phyloP scores from a whole-genome alignment of 1,140 invertebrate species.

The Panagrolaimus sp. region DNA sequence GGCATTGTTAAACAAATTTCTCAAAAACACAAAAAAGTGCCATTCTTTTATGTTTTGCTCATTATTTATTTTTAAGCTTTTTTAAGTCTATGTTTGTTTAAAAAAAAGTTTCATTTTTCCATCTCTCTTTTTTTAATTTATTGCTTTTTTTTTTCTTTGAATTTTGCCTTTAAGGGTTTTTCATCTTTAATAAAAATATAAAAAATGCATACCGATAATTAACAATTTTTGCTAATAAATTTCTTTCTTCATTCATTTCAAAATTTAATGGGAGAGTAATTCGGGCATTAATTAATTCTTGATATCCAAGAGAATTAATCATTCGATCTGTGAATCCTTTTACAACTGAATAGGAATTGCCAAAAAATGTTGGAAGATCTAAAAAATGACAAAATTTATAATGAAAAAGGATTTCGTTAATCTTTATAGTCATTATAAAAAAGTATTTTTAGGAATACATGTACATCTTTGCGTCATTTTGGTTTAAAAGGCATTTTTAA shows the following conservation, averaged over 20 bases:
- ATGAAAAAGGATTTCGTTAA: neutral
- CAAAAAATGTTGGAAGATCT: conserved; percentile 58
- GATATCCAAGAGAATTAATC: conserved; percentile 39
- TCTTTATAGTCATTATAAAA: conserved; percentile 7
- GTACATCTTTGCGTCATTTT: neutral
- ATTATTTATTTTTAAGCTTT: no score
- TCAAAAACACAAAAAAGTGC: no score
- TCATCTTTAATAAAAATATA: neutral
- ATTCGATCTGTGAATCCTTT: conserved; percentile 59
- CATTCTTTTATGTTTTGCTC: no score
- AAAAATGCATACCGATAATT: conserved; percentile 44
- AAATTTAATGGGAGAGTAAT: conserved; percentile 57
- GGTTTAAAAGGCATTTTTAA: no score
- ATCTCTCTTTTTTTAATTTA: no score
- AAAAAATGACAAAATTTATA: no score
- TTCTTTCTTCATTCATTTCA: conserved; percentile 52
- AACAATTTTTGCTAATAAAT: conserved; percentile 54
- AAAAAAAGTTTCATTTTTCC: no score
- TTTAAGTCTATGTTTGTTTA: no score
- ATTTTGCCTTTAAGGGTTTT: no score
- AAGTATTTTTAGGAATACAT: neutral
- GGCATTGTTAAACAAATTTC: neutral
- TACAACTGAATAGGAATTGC: conserved; percentile 59
- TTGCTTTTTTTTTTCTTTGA: no score
- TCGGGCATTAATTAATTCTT: conserved; percentile 53